Conservation (phyloP, 2,888 invertebrate species). For the Chironomus tentans region DNA sequence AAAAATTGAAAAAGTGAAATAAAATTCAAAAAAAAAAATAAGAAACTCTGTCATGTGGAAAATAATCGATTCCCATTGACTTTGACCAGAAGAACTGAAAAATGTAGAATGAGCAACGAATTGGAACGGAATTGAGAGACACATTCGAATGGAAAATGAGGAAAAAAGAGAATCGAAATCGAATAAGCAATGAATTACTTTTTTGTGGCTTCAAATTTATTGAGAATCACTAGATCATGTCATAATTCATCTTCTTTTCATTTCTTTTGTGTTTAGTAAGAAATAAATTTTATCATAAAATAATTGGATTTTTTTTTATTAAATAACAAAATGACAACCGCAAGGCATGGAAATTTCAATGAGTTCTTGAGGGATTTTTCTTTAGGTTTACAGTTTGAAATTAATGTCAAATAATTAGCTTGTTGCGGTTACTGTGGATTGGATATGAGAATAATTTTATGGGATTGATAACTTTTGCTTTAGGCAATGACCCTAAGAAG, state of each 20-base stretch:
- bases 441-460: too few relatives aligned
- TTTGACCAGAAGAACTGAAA: not conserved
- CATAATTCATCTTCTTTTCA: not conserved
- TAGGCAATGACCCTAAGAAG: too few relatives aligned
- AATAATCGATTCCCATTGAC: slow-evolving; percentile 25
- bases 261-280: not conserved
- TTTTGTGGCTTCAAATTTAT: slow-evolving; percentile 4
- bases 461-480: too few relatives aligned
- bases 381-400: too few relatives aligned
- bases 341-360: too few relatives aligned
- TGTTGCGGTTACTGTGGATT: too few relatives aligned
- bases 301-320: too few relatives aligned
- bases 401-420: too few relatives aligned
- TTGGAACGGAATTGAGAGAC: not conserved
- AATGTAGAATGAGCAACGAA: not conserved
- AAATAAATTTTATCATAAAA: too few relatives aligned
- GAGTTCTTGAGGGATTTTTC: too few relatives aligned
- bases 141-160: slow-evolving; percentile 2
- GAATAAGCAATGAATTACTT: not conserved
- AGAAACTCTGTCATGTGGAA: slow-evolving; percentile 25
- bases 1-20: not conserved
- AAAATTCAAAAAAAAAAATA: not conserved
- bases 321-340: too few relatives aligned
- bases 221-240: not conserved
- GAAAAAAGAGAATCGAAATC: not conserved